A percentile compares a stretch with the other conserved stretches of the same genome.
Conservation (phyloP, 1,140 invertebrate genomes). For the Hycleus cichorii region DNA sequence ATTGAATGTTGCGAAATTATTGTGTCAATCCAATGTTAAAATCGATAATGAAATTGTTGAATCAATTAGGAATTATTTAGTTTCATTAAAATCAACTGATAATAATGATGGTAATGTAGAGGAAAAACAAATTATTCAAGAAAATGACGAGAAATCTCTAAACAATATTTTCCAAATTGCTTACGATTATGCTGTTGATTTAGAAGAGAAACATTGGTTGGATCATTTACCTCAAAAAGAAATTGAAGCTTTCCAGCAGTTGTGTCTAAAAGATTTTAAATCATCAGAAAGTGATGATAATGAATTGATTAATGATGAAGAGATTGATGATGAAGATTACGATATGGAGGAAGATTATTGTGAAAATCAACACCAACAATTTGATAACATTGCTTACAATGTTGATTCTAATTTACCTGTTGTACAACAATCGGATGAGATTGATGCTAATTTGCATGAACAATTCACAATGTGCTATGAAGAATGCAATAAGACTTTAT, state of each 20-base stretch:
- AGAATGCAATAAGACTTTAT: conserved; percentile 27
- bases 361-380: conserved; percentile 4
- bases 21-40: conserved; percentile 3
- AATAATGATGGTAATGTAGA: conserved; percentile 4
- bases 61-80: conserved; percentile 12
- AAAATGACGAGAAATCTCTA: conserved; percentile 1
- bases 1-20: conserved; percentile 20
- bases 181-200: conserved; percentile 22
- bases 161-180: conserved; percentile 31
- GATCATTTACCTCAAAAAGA: conserved; percentile 9
- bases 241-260: neutral
- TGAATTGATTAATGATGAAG: conserved; percentile 2
- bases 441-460: neutral
- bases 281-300: conserved; percentile 1
- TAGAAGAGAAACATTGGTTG: conserved; percentile 13
- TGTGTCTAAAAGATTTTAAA: neutral
- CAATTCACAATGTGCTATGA: conserved; percentile 27
- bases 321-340: conserved; percentile 19
- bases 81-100: neutral
- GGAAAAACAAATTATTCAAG: neutral
- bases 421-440: neutral
- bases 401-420: neutral
- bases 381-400: neutral
- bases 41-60: neutral
- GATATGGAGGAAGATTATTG: conserved; percentile 16